Evolutionary conservation across 2,888 invertebrate species (phyloP).

Genomic region (Lamproptera curius): DNA sequence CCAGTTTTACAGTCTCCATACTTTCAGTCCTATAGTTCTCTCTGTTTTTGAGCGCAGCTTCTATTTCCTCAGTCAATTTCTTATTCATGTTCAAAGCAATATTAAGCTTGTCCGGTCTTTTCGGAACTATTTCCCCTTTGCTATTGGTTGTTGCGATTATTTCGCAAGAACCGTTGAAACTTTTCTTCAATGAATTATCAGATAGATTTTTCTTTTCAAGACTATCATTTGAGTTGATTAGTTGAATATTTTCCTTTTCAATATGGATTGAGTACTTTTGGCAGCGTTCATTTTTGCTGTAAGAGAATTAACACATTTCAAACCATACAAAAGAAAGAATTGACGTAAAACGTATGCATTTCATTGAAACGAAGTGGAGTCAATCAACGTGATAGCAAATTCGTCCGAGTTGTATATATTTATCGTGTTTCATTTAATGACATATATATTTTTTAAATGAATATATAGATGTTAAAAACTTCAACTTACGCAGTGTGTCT

Average conservation of each 20-base stretch:
- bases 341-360: too few species aligned
- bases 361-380: too few species aligned
- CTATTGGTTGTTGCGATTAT: constrained; percentile 72
- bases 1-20: constrained; percentile 71
- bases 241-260: constrained; percentile 68
- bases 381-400: too few species aligned
- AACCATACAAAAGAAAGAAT: too few species aligned
- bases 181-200: constrained; percentile 58
- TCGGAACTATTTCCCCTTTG: constrained; percentile 67
- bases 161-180: constrained; percentile 59
- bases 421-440: neutral
- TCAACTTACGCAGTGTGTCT: constrained; percentile 74
- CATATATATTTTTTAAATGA: too few species aligned
- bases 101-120: constrained; percentile 71
- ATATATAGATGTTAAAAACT: constrained; percentile 2
- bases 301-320: constrained; percentile 28
- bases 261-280: constrained; percentile 67
- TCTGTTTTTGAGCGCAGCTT: constrained; percentile 60
- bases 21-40: constrained; percentile 64
- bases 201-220: constrained; percentile 63
- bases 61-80: constrained; percentile 69
- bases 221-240: constrained; percentile 63
- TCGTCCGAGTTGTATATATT: too few species aligned
- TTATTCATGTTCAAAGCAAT: constrained; percentile 71
- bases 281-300: constrained; percentile 65